Evolutionary conservation across 1,140 invertebrate genomes (phyloP).

Genomic region (Dendrolimus kikuchii): DNA sequence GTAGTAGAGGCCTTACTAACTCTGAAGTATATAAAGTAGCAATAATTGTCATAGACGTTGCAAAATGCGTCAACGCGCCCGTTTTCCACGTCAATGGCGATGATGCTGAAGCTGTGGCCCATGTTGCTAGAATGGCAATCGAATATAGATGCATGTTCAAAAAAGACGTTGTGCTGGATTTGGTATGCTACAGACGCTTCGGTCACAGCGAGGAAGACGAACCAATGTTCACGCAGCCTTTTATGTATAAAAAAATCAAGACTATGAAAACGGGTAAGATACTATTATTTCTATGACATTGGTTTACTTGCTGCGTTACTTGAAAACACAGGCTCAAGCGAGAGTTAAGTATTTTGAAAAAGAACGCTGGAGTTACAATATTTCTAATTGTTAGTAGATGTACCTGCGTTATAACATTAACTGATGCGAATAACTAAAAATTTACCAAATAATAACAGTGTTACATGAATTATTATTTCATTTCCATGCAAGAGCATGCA

Average conservation of each 20-base stretch:
- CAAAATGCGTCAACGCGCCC: slow-evolving; percentile 89
- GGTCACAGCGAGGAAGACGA: slow-evolving; percentile 97
- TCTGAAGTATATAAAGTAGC: background rate
- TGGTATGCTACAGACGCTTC: slow-evolving; percentile 89
- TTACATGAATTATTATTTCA: too few relatives aligned
- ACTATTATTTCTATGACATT: too few relatives aligned
- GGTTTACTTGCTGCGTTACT: too few relatives aligned
- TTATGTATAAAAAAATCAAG: slow-evolving; percentile 93
- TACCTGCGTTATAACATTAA: too few relatives aligned
- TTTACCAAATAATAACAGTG: too few relatives aligned
- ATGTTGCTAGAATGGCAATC: slow-evolving; percentile 88
- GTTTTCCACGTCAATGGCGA: slow-evolving; percentile 97
- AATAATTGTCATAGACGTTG: slow-evolving; percentile 77
- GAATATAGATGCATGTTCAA: slow-evolving; percentile 89
- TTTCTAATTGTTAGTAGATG: too few relatives aligned
- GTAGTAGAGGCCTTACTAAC: too few relatives aligned
- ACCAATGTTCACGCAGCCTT: slow-evolving; percentile 94
- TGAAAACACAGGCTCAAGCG: too few relatives aligned
- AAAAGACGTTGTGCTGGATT: slow-evolving; percentile 92
- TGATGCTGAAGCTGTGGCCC: slow-evolving; percentile 91
- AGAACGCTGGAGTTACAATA: too few relatives aligned
- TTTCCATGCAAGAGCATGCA: too few relatives aligned
- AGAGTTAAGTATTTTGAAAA: too few relatives aligned
- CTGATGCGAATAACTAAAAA: too few relatives aligned
- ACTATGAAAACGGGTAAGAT: slow-evolving; percentile 73